Evolutionary conservation across 2,113 vertebrate genomes (phyloP).

Genomic region (Gambusia affinis): DNA sequence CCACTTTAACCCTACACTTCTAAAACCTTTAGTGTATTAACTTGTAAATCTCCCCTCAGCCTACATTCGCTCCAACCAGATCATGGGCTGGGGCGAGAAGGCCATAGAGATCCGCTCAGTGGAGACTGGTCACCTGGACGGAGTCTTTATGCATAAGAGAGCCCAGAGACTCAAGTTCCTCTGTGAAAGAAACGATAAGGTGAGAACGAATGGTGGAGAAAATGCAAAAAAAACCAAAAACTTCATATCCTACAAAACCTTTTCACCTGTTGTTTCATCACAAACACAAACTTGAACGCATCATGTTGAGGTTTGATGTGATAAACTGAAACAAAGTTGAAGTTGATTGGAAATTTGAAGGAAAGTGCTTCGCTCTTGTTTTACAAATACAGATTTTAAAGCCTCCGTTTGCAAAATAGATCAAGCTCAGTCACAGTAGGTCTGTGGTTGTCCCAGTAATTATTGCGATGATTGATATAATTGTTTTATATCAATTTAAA

Average conservation of each 20-base stretch:
- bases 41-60: slow-evolving; percentile 75
- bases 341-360: neutral
- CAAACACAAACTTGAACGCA: no score
- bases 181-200: slow-evolving; percentile 99
- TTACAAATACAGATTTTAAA: neutral
- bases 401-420: no score
- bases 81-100: slow-evolving; percentile 99
- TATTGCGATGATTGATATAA: no score
- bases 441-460: no score
- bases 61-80: slow-evolving; percentile 98
- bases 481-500: no score
- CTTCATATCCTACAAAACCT: no score
- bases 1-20: neutral
- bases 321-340: neutral
- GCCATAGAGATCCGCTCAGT: slow-evolving; percentile 98
- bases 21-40: neutral
- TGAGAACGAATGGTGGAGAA: slow-evolving; percentile 51
- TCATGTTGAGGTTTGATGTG: no score
- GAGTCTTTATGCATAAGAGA: slow-evolving; percentile 99
- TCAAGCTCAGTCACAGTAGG: no score
- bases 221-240: no score
- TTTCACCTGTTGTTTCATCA: no score
- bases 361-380: neutral
- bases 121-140: slow-evolving; percentile 96
- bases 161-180: slow-evolving; percentile 98